Evolutionary conservation across 2,888 invertebrate species (phyloP), one percentile per base, ranked within the genome.

Genomic region (Chymomyza fuscimana): DNA sequence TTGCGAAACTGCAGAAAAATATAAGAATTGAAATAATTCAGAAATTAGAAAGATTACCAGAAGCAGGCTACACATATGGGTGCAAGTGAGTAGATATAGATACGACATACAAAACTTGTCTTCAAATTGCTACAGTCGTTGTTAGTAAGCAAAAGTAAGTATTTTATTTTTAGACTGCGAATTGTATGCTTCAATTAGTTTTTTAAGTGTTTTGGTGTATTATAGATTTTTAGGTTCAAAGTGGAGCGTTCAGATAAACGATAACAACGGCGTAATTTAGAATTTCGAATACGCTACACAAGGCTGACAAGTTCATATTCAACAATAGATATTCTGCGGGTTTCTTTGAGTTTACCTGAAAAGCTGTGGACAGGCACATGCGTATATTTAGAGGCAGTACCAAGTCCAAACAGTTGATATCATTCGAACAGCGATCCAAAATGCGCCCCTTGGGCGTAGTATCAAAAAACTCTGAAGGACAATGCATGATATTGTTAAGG

Each of bases 391-490:
- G 71, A 76, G 94, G 94, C 89, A 94, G 91, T 76, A 90, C 89
- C 86, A 92, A 91, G 90, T 94, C 94, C 91, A 94, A 83, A 61
- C 92, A 91, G 88, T 94, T 93, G 80, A 94, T 92, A 90, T 94
- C 94, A 79, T 92, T 93, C 76, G 94, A 93, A 89, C 94, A 94
- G 82, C 95, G 93, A 90, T 94, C 94, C 77, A 95, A 90, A 74
- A 95, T 93, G 72, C 95, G 93, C 81, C 95, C 95, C 81, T 93
- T 90, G 25, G 95, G 95, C 78, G 94, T 95, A 60, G 93, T 93
- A 90, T 95, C 94, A 91, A 94, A 95, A 91, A 94, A 93, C 76
- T 91, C 91, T 89, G 94, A 92, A 71, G 94, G 94, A 77, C 93
- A 93, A 79, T 92, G 92, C 79, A 95, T 89, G 79, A 94, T 90